A percentile compares a stretch with the other conserved stretches of the same genome.
Evolutionary conservation across 2,113 vertebrate genomes (phyloP).

Genomic region (Nyctereutes procyonoides): DNA sequence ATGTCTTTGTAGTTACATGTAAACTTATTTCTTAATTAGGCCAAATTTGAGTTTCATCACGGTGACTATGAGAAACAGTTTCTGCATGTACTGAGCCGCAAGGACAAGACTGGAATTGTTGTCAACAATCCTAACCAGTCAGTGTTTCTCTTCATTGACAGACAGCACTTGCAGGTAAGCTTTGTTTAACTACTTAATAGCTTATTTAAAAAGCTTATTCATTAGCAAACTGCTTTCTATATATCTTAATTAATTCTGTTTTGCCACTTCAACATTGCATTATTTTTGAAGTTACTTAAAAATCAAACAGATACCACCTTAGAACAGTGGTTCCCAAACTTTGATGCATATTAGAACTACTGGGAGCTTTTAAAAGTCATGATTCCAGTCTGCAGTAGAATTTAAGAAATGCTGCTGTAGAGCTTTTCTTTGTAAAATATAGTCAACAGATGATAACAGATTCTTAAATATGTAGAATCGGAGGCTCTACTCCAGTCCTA

Average conservation of each 20-base stretch:
- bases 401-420: not conserved
- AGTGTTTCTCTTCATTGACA: conserved; percentile 99
- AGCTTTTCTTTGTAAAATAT: not conserved
- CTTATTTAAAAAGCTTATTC: not conserved
- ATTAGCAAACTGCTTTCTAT: not conserved
- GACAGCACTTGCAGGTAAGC: conserved; percentile 97
- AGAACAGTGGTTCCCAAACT: not conserved
- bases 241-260: not conserved
- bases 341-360: not conserved
- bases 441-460: not conserved
- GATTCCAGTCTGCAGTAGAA: not conserved
- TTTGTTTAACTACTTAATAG: not conserved
- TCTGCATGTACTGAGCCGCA: conserved; percentile 98
- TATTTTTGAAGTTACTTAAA: not conserved
- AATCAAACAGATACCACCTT: not conserved
- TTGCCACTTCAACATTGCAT: not conserved
- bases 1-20: not conserved
- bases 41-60: conserved; percentile 99
- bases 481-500: not conserved
- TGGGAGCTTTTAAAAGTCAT: not conserved
- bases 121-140: conserved; percentile 96
- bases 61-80: conserved; percentile 99
- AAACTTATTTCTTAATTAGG: conserved; percentile 84
- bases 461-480: not conserved
- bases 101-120: conserved; percentile 99